These are phyloP conservation scores for Sebastiscus tertius DNA, from an alignment of 2,797 vertebrate species.

Conservation along the genomic window DNA sequence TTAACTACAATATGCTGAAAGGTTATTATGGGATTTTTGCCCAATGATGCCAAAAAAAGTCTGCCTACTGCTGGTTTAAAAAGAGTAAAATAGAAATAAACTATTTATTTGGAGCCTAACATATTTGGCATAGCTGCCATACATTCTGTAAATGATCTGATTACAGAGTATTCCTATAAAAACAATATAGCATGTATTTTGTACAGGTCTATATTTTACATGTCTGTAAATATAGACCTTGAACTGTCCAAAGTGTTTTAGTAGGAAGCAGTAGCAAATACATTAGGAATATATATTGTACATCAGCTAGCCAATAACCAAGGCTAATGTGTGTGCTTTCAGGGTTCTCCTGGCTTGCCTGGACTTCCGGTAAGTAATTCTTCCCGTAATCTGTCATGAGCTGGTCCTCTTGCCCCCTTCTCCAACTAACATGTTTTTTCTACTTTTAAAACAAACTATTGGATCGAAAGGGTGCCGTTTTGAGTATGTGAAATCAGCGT, in stretches of 20 bases:
- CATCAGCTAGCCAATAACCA: constrained; percentile 9
- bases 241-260: background rate
- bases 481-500: background rate
- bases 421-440: background rate
- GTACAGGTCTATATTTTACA: background rate
- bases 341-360: constrained; percentile 87
- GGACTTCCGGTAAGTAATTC: constrained; percentile 82
- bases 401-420: background rate
- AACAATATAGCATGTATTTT: background rate
- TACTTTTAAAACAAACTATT: background rate
- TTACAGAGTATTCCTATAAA: background rate
- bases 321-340: constrained; percentile 14
- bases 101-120: background rate
- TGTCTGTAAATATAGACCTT: background rate
- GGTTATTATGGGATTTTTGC: no score
- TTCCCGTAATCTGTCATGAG: background rate
- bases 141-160: background rate
- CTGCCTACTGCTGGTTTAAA: no score
- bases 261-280: background rate
- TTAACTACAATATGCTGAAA: no score
- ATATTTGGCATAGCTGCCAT: background rate
- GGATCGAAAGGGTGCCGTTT: background rate
- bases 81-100: background rate
- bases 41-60: no score
- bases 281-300: background rate